Base-by-base conservation (phyloP, 2,888 invertebrate genomes). In the Cephalotes varians region DNA sequence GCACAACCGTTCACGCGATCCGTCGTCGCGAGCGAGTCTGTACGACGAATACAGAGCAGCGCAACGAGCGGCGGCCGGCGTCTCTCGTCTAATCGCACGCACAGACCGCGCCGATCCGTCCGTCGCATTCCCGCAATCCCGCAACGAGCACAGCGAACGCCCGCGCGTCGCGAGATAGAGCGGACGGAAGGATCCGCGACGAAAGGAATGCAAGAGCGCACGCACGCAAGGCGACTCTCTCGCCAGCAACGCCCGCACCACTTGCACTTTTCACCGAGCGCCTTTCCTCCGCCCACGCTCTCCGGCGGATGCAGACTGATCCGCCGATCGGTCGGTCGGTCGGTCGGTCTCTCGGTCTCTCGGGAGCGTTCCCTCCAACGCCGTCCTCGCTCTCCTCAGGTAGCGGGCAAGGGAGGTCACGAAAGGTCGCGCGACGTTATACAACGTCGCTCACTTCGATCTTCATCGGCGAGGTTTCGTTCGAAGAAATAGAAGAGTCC, bases 261-360 rank as follows among this genome's bases (percentile, higher is more conserved):
- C 89, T 89, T 89, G 85, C 89, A 89, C 89, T 89, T 89, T 88
- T 87, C 89, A 89, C 83, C 82, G 83, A 79, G 60, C 77, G 84
- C 87, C 85, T 89, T 87, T 86, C 80, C 82, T 37, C 73, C 67
- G 9, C 81, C 74, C 28, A 62, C 71, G 37, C 25, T 6, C 71
- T 60, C 79, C 81, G 82, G 77, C 86, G 88, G 88, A 86, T 83
- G 82, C 77, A 79, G 87, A 80, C 89, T 74, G 89, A 88, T 89
- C 85, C 84, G 15, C 82, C 86, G 88, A 88, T 88, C 82, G 54
- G n/a, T 47, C 81, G 82, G 82, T 76, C 84, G 89, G 86, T 87
- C 84, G 37, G n/a, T 47, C 81, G 82, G 82, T 76, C 84, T 88
- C 85, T 87, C 84, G 37, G 18, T 72, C 56, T 18, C 65, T 9